Base-by-base conservation (phyloP, 2,113 vertebrate species). In the Saguinus midas region DNA sequence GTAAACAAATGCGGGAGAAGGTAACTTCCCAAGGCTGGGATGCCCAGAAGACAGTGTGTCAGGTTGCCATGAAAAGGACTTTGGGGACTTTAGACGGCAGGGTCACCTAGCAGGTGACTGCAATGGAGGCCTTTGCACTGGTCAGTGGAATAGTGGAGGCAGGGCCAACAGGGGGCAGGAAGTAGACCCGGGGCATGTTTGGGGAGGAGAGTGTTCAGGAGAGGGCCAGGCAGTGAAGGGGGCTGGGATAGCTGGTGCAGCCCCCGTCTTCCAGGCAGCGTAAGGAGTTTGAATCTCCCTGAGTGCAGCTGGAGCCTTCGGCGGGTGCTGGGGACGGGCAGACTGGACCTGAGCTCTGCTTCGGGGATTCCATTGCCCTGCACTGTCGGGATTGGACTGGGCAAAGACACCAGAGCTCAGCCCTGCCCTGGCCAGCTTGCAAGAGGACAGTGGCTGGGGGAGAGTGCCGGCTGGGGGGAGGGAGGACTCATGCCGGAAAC, bases 361-460 rank as follows among this genome's bases (percentile, higher is more conserved):
- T 12, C 1, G 1, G 6, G 20, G 17, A 13, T n/a, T 23, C 32
- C 32, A 0, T 13, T 2, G 2, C 16, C 50, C 66, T 3, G 8
- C 21, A 16, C 35, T n/a, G 18, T 40, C 27, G 10, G 52, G 20
- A 3, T 32, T 20, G 21, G 55, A 6, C 2, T 2, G 25, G 25
- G 10, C 12, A 4, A 1, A 9, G 27, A 8, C 52, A 37, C 35
- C 11, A 9, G 43, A 45, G 85, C 84, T 32, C 27, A 21, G 58
- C 66, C 37, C 23, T 17, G 55, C 6, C 43, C 85, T 3, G 17
- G 27, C 3, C 6, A 1, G 7, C 5, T 52, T 7, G 78, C 37
- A 12, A 25, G 27, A n/a, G 37, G 64, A 7, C 4, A 21, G 3
- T 14, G 21, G 13, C 7, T 64, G n/a, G 2, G 66, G 5, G 21